These are phyloP conservation scores for Aphodius sticticus DNA, from an alignment of 2,888 invertebrate genomes.

Conservation along the genomic window DNA sequence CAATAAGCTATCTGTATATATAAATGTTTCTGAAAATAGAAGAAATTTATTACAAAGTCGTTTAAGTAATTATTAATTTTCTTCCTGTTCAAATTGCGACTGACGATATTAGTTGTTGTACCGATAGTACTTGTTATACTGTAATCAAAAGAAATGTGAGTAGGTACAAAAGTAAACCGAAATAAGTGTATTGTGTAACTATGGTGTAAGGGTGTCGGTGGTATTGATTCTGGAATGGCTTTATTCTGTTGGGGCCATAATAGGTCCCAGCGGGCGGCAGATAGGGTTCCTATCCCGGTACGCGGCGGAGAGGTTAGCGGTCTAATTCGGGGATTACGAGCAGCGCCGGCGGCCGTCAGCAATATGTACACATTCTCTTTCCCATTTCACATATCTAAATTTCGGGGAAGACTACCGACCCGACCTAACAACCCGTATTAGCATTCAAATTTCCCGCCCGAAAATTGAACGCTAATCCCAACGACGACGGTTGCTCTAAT, in stretches of 20 bases:
- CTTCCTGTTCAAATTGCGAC: too few relatives aligned
- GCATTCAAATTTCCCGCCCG: slow-evolving; percentile 4
- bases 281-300: slow-evolving; percentile 32
- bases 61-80: too few relatives aligned
- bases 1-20: too few relatives aligned
- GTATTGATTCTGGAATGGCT: slow-evolving; percentile 42
- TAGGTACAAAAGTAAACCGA: neutral
- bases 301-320: slow-evolving; percentile 38
- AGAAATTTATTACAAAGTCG: too few relatives aligned
- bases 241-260: slow-evolving; percentile 36
- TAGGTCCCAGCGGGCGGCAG: slow-evolving; percentile 40
- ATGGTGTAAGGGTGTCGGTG: slow-evolving; percentile 16
- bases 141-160: neutral
- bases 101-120: too few relatives aligned
- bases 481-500: neutral
- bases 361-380: slow-evolving; percentile 27
- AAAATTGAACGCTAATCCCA: neutral
- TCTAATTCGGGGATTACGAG: slow-evolving; percentile 44
- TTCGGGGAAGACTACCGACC: neutral
- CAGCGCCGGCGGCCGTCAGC: slow-evolving; percentile 9
- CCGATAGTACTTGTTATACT: too few relatives aligned
- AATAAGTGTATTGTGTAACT: neutral
- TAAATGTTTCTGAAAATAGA: too few relatives aligned
- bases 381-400: slow-evolving; percentile 16
- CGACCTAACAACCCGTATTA: neutral